A percentile compares a stretch with the other conserved stretches of the same genome.
phyloP scores from a whole-genome alignment of 1,140 invertebrate species.

The Antheraea mylitta region DNA sequence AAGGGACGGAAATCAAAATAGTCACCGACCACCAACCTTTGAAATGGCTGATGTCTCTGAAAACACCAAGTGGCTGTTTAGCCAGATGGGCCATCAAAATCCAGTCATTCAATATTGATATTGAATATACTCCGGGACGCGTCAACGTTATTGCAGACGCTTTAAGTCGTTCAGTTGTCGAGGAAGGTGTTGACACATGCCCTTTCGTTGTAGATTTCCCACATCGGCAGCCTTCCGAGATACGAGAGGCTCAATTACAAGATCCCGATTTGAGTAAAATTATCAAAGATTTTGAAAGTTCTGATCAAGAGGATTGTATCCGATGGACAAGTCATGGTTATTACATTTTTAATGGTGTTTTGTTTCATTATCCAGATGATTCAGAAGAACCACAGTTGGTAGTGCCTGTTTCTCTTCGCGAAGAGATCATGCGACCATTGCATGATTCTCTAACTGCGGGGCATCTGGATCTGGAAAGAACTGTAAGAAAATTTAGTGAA shows the following conservation, averaged over 20 bases:
- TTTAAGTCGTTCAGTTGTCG: slow-evolving; percentile 33
- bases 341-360: too few species aligned
- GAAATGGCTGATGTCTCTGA: too few species aligned
- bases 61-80: slow-evolving; percentile 56
- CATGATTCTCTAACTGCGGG: slow-evolving; percentile 25
- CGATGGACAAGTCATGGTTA: too few species aligned
- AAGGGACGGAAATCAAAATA: slow-evolving; percentile 33
- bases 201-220: slow-evolving; percentile 31
- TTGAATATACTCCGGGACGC: too few species aligned
- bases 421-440: slow-evolving; percentile 20
- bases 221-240: slow-evolving; percentile 15
- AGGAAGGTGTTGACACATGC: slow-evolving; percentile 22
- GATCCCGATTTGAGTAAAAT: slow-evolving; percentile 37
- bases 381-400: slow-evolving; percentile 23
- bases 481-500: slow-evolving; percentile 25
- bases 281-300: too few species aligned
- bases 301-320: too few species aligned
- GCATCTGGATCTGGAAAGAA: slow-evolving; percentile 34
- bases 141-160: slow-evolving; percentile 46
- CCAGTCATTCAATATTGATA: slow-evolving; percentile 56
- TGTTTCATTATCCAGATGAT: too few species aligned
- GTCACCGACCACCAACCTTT: too few species aligned
- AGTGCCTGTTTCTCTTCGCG: slow-evolving; percentile 19
- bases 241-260: slow-evolving; percentile 36
- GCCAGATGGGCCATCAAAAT: slow-evolving; percentile 71